Evolutionary conservation across 2,113 vertebrate species (phyloP).

Genomic region (Mormyrus iriodes): DNA sequence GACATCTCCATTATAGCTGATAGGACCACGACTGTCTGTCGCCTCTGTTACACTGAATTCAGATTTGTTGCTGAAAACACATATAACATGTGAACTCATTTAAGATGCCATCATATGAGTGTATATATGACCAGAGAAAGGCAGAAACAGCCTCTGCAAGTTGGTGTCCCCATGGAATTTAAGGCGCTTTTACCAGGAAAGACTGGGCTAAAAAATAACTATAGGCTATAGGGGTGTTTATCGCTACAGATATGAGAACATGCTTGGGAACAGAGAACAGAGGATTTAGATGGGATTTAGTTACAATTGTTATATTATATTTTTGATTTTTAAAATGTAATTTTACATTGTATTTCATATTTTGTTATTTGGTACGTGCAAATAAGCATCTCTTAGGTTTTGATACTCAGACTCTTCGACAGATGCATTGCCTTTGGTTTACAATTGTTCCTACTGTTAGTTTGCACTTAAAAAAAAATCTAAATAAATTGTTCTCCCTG

Average conservation of each 20-base stretch:
- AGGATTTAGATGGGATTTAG: background rate
- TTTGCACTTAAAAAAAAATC: background rate
- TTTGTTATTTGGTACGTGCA: background rate
- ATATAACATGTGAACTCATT: background rate
- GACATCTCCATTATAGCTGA: background rate
- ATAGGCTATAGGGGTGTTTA: background rate
- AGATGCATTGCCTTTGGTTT: background rate
- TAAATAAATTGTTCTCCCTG: background rate
- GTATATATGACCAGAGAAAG: background rate
- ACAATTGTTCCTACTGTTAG: background rate
- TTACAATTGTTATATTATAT: background rate
- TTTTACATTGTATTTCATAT: background rate
- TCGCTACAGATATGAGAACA: background rate
- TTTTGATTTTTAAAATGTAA: background rate
- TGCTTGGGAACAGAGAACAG: background rate
- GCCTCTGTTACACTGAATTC: background rate
- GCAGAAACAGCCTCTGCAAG: background rate
- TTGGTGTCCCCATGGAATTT: background rate
- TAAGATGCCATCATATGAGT: background rate
- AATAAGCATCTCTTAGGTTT: background rate
- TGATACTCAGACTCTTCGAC: background rate
- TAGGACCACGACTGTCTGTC: background rate
- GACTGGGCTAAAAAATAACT: background rate
- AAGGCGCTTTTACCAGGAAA: background rate
- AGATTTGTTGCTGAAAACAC: background rate